Conservation (phyloP, 1,140 invertebrate species). For the Physella acuta region DNA sequence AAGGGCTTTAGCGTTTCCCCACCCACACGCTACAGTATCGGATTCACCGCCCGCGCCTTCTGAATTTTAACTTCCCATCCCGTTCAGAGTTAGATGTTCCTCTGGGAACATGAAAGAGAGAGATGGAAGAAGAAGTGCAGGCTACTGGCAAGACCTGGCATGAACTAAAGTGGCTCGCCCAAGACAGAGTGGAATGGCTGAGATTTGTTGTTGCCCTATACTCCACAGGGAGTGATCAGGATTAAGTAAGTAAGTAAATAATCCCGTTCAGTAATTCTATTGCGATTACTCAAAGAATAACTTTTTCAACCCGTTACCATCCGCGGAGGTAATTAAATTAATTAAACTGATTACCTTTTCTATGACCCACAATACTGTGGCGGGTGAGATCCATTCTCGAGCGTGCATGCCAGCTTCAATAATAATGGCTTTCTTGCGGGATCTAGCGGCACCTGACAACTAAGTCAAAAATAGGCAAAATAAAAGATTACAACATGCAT, state of each 20-base stretch:
- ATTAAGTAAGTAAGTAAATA: no score
- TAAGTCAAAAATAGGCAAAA: not conserved
- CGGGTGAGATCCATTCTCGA: slow-evolving; percentile 61
- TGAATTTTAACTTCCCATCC: no score
- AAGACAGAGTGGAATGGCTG: not conserved
- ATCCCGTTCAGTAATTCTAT: no score
- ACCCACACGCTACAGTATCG: no score
- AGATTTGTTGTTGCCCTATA: not conserved
- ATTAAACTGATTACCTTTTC: slow-evolving; percentile 43
- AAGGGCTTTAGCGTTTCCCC: no score
- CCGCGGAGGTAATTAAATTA: not conserved
- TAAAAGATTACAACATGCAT: not conserved
- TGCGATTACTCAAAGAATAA: no score
- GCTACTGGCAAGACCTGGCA: no score
- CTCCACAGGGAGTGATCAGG: not conserved
- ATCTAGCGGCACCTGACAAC: not conserved
- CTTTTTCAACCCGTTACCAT: not conserved
- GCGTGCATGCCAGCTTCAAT: slow-evolving; percentile 60
- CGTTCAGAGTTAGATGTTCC: no score
- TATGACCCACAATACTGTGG: slow-evolving; percentile 57
- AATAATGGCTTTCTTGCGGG: slow-evolving; percentile 32
- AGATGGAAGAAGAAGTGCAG: no score
- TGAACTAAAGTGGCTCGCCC: not conserved
- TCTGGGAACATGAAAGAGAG: no score
- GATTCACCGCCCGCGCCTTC: no score